A percentile compares a stretch with the other conserved stretches of the same genome.
These are phyloP conservation scores for Carcina quercana DNA, from an alignment of 2,888 invertebrate species.

Conservation along the genomic window DNA sequence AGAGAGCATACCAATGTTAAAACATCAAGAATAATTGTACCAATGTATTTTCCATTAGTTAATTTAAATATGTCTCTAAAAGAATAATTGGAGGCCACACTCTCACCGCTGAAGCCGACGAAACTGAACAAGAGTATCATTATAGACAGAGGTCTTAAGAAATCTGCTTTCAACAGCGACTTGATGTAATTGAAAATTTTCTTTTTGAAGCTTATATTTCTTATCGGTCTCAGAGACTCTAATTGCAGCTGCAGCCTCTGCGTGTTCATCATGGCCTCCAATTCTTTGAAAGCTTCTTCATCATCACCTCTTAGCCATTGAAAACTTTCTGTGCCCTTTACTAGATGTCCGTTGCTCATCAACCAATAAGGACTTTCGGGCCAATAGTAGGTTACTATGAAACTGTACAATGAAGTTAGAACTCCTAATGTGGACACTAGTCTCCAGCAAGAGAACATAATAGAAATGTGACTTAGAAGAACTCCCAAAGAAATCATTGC, in stretches of 20 bases:
- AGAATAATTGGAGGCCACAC: slow-evolving; percentile 17
- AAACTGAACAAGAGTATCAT: slow-evolving; percentile 24
- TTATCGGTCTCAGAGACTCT: slow-evolving; percentile 20
- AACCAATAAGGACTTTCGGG: slow-evolving; percentile 25
- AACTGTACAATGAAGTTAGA: slow-evolving; percentile 11
- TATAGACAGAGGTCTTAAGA: slow-evolving; percentile 22
- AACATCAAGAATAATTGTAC: slow-evolving; percentile 22
- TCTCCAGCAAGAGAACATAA: slow-evolving; percentile 14
- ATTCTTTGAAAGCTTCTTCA: slow-evolving; percentile 18
- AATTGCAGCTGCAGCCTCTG: slow-evolving; percentile 19
- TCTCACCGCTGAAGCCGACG: slow-evolving; percentile 21
- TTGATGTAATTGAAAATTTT: slow-evolving; percentile 15
- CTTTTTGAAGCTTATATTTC: slow-evolving; percentile 13
- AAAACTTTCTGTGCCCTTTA: slow-evolving; percentile 19
- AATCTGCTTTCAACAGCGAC: slow-evolving; percentile 21
- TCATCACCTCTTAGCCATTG: slow-evolving; percentile 18
- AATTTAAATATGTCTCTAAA: slow-evolving; percentile 19
- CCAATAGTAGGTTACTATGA: slow-evolving; percentile 15
- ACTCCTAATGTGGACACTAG: slow-evolving; percentile 17
- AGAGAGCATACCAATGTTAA: slow-evolving; percentile 22
- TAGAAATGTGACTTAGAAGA: slow-evolving; percentile 19
- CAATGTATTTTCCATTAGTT: slow-evolving; percentile 23
- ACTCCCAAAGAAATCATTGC: slow-evolving; percentile 23
- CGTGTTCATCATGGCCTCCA: slow-evolving; percentile 17
- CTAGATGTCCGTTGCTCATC: slow-evolving; percentile 18